Conservation (phyloP, 2,797 vertebrate species). For the Anisognathus igniventris region DNA sequence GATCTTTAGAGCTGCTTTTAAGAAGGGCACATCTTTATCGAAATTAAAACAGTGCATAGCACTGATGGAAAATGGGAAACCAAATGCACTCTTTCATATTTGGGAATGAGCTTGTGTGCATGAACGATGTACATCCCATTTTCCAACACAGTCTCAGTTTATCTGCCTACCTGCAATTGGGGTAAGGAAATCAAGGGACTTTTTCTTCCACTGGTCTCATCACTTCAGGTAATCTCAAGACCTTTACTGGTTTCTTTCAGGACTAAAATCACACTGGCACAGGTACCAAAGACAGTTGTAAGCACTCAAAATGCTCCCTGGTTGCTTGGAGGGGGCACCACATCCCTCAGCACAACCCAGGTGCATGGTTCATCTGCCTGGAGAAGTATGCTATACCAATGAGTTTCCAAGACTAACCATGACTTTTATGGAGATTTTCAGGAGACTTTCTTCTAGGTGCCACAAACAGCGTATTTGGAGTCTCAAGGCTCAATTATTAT, state of each 20-base stretch:
- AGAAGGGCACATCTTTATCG: not conserved
- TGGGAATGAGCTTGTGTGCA: not conserved
- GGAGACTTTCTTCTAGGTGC: not conserved
- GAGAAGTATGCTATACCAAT: not conserved
- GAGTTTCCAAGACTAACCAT: not conserved
- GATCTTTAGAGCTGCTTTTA: not conserved
- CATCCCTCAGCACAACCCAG: fast-evolving
- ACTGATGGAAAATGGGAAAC: not conserved
- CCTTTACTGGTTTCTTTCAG: not conserved
- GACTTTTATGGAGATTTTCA: not conserved
- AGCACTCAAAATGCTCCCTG: not conserved
- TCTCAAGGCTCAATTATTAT: not conserved
- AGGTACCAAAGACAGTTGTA: not conserved
- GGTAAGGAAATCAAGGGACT: not conserved
- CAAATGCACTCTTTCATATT: not conserved
- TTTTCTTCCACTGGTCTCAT: not conserved
- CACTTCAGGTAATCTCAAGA: not conserved
- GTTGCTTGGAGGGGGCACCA: not conserved
- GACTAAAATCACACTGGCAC: not conserved
- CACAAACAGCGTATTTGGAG: not conserved
- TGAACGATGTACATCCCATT: not conserved
- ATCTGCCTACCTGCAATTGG: not conserved
- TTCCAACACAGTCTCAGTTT: not conserved
- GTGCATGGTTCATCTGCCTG: not conserved
- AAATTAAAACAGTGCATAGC: not conserved